Base-by-base conservation (phyloP, 2,888 invertebrate species). In the Drosophila ezoana region DNA sequence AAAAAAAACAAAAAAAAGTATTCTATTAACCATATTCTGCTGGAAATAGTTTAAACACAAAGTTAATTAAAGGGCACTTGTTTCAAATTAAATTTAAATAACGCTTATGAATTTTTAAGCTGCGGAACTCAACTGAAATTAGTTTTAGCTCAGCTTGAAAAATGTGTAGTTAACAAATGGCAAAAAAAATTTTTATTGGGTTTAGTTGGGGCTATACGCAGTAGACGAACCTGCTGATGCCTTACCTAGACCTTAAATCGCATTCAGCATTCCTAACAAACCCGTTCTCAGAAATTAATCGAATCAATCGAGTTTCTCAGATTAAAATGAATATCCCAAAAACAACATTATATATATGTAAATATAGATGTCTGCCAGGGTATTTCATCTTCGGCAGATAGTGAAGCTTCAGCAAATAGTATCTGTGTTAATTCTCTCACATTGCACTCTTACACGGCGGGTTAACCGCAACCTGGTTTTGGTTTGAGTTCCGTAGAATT, bases 21-120 rank as follows among this genome's bases (percentile, higher is more conserved):
- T 10, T 13, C 32, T 16, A 16, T 9, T 38, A 38, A 3, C 14
- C 38, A 3, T 5, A 23, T 35, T 3, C 4, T 13, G 18, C 14
- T 33, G 1, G 18, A 18, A 53, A 35, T 14, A 33, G 11, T 18
- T 20, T 20, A 11, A 35, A 4, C 35, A 35, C 23, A 37, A 44
- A 44, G 23, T 35, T 37, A 63, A 43, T 43, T 18, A 35, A 28
- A 20, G 48, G 16, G n/a, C 33, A 41, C 9, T 23, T 60, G 20
- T 32, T 14, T n/a, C 4, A 60, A 41, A 14, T 62, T 14, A 41
- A 16, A 41, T 3, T 43, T 44, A 35, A 18, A 10, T 41, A 32
- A 13, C 40, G 52, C 28, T 28, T 14, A 1, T 14, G 9, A 9
- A 16, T 5, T n/a, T 5, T n/a, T 1, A 11, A 5, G 20, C 14